Evolutionary conservation across 2,797 vertebrate genomes (phyloP), one percentile per base, ranked within the genome.

Genomic region (Enteromius argenteus): DNA sequence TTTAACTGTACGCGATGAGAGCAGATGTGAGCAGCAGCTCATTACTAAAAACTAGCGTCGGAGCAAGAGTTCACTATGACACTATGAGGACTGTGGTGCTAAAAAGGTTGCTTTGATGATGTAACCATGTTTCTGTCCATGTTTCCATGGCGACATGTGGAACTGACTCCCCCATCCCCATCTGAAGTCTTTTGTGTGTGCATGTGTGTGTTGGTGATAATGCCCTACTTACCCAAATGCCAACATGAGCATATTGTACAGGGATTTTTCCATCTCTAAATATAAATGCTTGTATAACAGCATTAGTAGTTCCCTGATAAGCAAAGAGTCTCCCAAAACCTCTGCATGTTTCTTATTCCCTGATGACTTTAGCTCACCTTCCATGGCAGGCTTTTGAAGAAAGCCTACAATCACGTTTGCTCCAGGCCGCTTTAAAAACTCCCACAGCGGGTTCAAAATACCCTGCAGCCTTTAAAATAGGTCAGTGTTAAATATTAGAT

Each of bases 401-500:
- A 74, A n/a, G 68, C 71, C 56, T 51, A 35, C 15, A 60, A 42
- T 51, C 27, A n/a, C 42, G n/a, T 27, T 46, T 53, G 44, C 60
- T 30, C 6, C 27, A 10, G 73, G 78, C 84, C 35, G 56, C 64
- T 85, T 87, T 76, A 84, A 81, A 83, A 84, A 83, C 83, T 81
- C 66, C 80, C 85, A 39, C 76, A 83, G 86, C 73, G 27, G 51
- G 62, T 85, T 68, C 32, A 51, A 86, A 86, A 84, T 68, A 71
- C 75, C 88, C 84, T 32, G 51, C 84, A 83, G 88, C 84, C 73
- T 87, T 82, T 84, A 86, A 89, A 89, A 87, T 87, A 86, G 86
- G 86, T 86, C 86, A 87, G 88, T 67, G 86, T 87, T 89, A 87
- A 87, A 87, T 89, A 89, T 89, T 87, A 87, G 74, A 87, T 87